phyloP scores from a whole-genome alignment of 1,140 invertebrate genomes.

The Homalodisca vitripennis region DNA sequence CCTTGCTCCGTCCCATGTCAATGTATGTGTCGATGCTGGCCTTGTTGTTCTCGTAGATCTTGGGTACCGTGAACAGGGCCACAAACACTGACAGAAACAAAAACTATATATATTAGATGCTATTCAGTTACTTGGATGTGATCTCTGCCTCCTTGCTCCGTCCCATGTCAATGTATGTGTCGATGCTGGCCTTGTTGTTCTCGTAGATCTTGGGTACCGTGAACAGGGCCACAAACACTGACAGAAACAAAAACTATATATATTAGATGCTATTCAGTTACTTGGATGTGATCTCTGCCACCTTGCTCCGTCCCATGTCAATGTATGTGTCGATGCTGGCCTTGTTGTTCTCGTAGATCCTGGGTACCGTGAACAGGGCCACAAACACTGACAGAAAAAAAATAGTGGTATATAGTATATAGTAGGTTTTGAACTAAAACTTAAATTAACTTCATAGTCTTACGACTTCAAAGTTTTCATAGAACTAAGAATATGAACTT shows the following conservation, averaged over 20 bases:
- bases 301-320: slow-evolving; percentile 80
- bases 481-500: too few species aligned
- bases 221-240: slow-evolving; percentile 90
- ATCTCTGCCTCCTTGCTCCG: slow-evolving; percentile 86
- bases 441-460: too few species aligned
- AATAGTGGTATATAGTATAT: too few species aligned
- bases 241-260: slow-evolving; percentile 52
- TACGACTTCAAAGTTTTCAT: too few species aligned
- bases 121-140: slow-evolving; percentile 77
- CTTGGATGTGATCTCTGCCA: slow-evolving; percentile 87
- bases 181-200: slow-evolving; percentile 95
- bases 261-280: too few species aligned
- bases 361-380: slow-evolving; percentile 92
- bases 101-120: too few species aligned
- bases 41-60: slow-evolving; percentile 98
- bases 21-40: slow-evolving; percentile 93
- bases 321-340: slow-evolving; percentile 93
- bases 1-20: slow-evolving; percentile 80
- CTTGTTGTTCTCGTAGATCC: slow-evolving; percentile 98
- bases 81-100: slow-evolving; percentile 72
- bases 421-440: too few species aligned
- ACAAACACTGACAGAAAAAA: slow-evolving; percentile 74
- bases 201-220: slow-evolving; percentile 97
- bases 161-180: slow-evolving; percentile 87
- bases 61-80: slow-evolving; percentile 92